Evolutionary conservation across 2,888 invertebrate species (phyloP).

Genomic region (Pocota personata): DNA sequence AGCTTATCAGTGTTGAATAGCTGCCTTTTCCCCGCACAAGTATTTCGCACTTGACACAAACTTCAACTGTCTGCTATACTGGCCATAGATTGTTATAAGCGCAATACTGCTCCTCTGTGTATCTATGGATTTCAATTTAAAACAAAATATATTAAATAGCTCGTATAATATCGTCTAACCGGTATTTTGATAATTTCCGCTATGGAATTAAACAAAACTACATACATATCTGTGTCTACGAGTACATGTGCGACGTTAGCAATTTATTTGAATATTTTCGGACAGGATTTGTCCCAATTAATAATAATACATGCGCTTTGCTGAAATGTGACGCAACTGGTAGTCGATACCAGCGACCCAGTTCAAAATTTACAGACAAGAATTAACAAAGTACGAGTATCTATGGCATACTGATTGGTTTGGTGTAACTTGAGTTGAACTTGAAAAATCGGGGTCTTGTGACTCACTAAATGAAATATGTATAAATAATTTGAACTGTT

Average conservation of each 20-base stretch:
- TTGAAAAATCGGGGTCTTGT: constrained; percentile 15
- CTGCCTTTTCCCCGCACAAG: constrained; percentile 4
- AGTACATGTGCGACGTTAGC: constrained; percentile 21
- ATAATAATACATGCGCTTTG: constrained; percentile 26
- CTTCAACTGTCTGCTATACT: constrained; percentile 1
- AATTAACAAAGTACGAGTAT: neutral
- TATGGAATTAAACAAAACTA: constrained; percentile 7
- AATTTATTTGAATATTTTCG: constrained; percentile 6
- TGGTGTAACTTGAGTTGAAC: constrained; percentile 50
- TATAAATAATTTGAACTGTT: neutral
- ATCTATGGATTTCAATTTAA: no score
- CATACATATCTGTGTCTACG: neutral
- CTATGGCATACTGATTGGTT: constrained; percentile 9
- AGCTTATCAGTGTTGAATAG: constrained; percentile 33
- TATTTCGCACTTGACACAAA: constrained; percentile 19
- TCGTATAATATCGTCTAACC: constrained; percentile 11
- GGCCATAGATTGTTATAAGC: neutral
- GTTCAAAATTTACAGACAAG: constrained; percentile 13
- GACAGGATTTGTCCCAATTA: constrained; percentile 27
- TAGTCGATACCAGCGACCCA: constrained; percentile 33
- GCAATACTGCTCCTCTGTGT: neutral
- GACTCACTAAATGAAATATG: neutral
- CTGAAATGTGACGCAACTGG: constrained; percentile 23
- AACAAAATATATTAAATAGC: constrained; percentile 3
- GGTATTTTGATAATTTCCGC: constrained; percentile 35